Base-by-base conservation (phyloP, 2,113 vertebrate genomes). In the Nansenia antarctica region DNA sequence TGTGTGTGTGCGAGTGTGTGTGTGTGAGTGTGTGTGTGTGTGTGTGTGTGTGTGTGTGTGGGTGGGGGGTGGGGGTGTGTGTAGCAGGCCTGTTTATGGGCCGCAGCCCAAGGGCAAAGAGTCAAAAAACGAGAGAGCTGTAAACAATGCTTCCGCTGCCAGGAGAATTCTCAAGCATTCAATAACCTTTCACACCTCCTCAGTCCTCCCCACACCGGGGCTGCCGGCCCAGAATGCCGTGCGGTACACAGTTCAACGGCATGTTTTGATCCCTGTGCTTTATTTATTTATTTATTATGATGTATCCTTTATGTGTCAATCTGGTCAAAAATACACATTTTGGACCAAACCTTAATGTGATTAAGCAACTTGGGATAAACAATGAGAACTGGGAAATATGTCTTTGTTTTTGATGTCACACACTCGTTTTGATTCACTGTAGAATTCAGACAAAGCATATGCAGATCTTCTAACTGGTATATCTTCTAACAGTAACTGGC, bases 91-190 rank as follows among this genome's bases (percentile, higher is more conserved):
- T 92, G 90, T 92, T 95, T 93, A 91, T 90, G 89, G 84, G 89
- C 90, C 92, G 86, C 91, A 89, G 90, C 83, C 86, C 86, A 83
- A 93, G 88, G 89, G 90, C 91, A 92, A 91, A 90, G 90, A 91
- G 88, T 90, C 85, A 85, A 86, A 91, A 90, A 90, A 90, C 89
- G 82, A 87, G 90, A 92, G 93, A 90, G 90, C 90, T 90, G 90
- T 92, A 91, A 92, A 92, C 91, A 93, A 90, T 92, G 83, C 85
- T 84, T 88, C 69, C 22, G 71, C 89, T 80, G 84, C 87, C 88
- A 88, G 87, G 86, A 90, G 86, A 90, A 91, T 91, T 88, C 86
- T 89, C 87, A 83, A 80, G 88, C 85, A 90, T 91, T 90, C 89
- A 90, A 86, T 91, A 90, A 90, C 88, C 90, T 90, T 90, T 91